These are phyloP conservation scores for Rhaphigaster nebulosa DNA, from an alignment of 2,888 invertebrate genomes.

Conservation along the genomic window DNA sequence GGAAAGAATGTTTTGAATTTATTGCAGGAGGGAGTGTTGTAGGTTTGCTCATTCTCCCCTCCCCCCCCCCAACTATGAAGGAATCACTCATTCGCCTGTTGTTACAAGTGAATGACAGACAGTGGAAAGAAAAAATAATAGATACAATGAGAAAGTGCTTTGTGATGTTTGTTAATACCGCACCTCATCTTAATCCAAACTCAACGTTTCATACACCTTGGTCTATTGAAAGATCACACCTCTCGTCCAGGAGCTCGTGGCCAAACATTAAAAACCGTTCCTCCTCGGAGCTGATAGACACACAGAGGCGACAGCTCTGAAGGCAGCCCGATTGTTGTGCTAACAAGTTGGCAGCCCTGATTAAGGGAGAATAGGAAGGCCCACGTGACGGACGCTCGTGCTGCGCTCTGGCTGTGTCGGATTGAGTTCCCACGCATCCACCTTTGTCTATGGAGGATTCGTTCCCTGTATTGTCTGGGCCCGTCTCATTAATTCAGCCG, in stretches of 20 bases:
- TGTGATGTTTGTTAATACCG: neutral
- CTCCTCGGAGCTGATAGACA: neutral
- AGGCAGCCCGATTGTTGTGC: conserved; percentile 12
- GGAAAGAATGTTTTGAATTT: neutral
- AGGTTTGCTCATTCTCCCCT: neutral
- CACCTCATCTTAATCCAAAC: neutral
- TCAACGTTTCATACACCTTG: neutral
- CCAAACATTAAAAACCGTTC: neutral
- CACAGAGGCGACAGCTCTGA: neutral
- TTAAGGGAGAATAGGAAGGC: conserved; percentile 31
- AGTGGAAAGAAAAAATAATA: neutral
- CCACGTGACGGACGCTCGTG: conserved; percentile 43
- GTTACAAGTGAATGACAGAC: neutral
- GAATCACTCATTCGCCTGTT: neutral
- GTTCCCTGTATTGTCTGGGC: conserved; percentile 27
- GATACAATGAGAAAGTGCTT: neutral
- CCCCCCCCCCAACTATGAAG: neutral
- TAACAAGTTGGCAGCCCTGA: conserved; percentile 47
- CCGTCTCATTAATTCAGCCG: conserved; percentile 39
- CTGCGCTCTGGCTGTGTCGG: neutral
- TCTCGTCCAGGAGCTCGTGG: neutral
- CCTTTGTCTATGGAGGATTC: conserved; percentile 35
- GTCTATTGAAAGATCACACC: neutral
- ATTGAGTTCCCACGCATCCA: conserved; percentile 24
- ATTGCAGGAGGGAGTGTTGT: neutral